Evolutionary conservation across 53 echinoderm and acorn worm genomes (phyloP).

Genomic region (Antedon mediterranea): DNA sequence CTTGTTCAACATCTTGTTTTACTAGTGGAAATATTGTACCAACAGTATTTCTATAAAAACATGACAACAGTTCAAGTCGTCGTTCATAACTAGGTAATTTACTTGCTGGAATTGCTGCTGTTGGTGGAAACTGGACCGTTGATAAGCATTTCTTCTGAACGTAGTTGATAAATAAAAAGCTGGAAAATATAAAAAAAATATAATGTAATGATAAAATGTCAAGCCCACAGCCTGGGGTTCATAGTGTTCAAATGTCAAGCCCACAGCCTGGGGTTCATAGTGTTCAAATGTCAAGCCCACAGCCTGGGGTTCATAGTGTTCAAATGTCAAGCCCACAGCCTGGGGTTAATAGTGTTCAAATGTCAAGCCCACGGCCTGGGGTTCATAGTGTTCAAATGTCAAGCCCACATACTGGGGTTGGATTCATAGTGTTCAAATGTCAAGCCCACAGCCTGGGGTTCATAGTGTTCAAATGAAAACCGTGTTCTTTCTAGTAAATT

Average conservation of each 20-base stretch:
- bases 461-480: too few relatives aligned
- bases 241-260: not conserved
- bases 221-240: too few relatives aligned
- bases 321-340: not conserved
- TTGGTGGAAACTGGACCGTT: conserved; percentile 35
- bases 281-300: not conserved
- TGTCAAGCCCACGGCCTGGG: not conserved
- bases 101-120: conserved; percentile 53
- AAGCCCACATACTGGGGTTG: too few relatives aligned
- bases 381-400: not conserved
- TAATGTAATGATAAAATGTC: not conserved
- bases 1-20: conserved; percentile 61
- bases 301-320: too few relatives aligned
- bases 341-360: too few relatives aligned
- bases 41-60: conserved; percentile 72
- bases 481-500: too few relatives aligned
- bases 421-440: too few relatives aligned
- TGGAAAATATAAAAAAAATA: conserved; percentile 7
- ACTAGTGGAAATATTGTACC: conserved; percentile 68
- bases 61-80: conserved; percentile 41
- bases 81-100: conserved; percentile 43
- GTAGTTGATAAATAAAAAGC: conserved; percentile 71
- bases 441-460: too few relatives aligned
- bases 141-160: conserved; percentile 83
- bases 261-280: too few relatives aligned